Evolutionary conservation across 2,888 invertebrate species (phyloP), one percentile per base, ranked within the genome.

Genomic region (Agrotis segetum): DNA sequence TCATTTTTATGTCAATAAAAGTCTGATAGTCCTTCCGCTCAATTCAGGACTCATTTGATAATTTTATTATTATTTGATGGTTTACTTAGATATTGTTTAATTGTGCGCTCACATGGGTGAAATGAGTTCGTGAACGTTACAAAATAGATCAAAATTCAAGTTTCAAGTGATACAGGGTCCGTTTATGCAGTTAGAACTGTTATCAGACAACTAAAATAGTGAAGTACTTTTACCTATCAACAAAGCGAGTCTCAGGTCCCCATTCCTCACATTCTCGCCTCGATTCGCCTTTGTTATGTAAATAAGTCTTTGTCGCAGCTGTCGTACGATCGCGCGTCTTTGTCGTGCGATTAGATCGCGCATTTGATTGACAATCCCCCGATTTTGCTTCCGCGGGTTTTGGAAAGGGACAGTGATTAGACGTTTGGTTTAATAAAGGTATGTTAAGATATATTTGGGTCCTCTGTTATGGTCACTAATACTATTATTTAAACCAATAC

Each of bases 271-370:
- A 64, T 67, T 67, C 65, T 24, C 65, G 55, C 58, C 40, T 19
- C 49, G 34, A 74, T 11, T 24, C 14, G 62, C 49, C 58, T 67
- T 80, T 83, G 71, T 77, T 29, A 83, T 82, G 81, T 62, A 83
- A 82, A 81, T 82, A 34, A 11, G 64, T 44, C 75, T 75, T 66
- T 65, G 75, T 65, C 24, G 53, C 46, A 63, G 34, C n/a, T 34
- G 13, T 70, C 21, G 52, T 46, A 62, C 44, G 34, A 56, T 56
- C 34, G 56, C 56, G 56, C n/a, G 56, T 56, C 56, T 34, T 47
- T 74, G 66, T 65, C 21, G 47, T n/a, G 29, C 49, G 76, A 56
- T 49, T 71, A 70, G 19, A 65, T 76, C 60, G 70, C 61, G 67
- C 49, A 52, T 66, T 67, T 70, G 56, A 69, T 67, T 77, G 63